These are phyloP conservation scores for Linurgus olivaceus DNA, from an alignment of 2,797 vertebrate genomes.

Conservation along the genomic window DNA sequence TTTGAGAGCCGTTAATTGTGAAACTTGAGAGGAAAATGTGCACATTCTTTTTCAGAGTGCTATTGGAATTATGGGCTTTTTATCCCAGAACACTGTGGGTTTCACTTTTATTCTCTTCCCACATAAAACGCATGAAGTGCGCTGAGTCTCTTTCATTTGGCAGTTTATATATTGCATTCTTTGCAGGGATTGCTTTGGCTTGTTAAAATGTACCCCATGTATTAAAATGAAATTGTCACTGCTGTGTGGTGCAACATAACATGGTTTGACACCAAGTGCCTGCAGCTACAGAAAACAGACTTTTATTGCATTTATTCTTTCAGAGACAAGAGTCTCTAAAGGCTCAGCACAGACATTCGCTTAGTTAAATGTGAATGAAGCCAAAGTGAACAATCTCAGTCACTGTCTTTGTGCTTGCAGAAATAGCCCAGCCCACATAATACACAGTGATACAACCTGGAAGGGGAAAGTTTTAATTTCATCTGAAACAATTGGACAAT, in stretches of 20 bases:
- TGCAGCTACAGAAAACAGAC: constrained; percentile 76
- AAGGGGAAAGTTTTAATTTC: constrained; percentile 2
- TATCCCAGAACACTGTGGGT: constrained; percentile 37
- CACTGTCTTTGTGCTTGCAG: constrained; percentile 45
- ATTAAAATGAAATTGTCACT: constrained; percentile 80
- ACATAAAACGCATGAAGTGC: constrained; percentile 60
- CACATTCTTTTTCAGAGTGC: constrained; percentile 60
- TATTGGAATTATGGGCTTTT: constrained; percentile 38
- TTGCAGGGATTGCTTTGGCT: constrained; percentile 66
- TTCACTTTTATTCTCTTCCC: constrained; percentile 64
- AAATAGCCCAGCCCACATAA: neutral
- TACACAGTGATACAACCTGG: neutral
- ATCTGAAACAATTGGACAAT: neutral
- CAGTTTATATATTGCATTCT: constrained; percentile 56
- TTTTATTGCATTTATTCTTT: constrained; percentile 77
- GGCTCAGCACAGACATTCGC: constrained; percentile 62
- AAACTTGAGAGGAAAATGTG: constrained; percentile 74
- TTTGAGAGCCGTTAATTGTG: constrained; percentile 69
- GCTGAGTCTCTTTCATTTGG: constrained; percentile 47
- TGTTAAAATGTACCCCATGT: constrained; percentile 71
- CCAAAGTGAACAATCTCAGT: constrained; percentile 66
- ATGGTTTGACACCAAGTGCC: constrained; percentile 71
- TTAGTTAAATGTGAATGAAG: constrained; percentile 77
- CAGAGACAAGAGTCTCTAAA: constrained; percentile 72
- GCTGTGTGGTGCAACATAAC: constrained; percentile 71